Evolutionary conservation across 2,113 vertebrate species (phyloP), one percentile per base, ranked within the genome.

Genomic region (Esox niger): DNA sequence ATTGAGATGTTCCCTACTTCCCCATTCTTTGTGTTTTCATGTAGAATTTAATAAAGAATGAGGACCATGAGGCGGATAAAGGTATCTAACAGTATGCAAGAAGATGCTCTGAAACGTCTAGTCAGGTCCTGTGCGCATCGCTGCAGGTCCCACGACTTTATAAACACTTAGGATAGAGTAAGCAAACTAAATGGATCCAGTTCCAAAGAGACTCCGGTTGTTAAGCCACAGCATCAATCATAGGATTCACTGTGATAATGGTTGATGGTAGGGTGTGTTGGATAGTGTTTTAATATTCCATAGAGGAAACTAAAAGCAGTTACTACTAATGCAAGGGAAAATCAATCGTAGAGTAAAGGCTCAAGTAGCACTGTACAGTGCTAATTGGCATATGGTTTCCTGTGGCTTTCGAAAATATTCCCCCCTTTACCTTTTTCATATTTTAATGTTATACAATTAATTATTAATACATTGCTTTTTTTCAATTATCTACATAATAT

Each of bases 1-100:
- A 86, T 85, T 80, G 82, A 84, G 82, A 84, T 75, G 81, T 86
- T 74, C 57, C 6, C 29, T 31, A 20, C 32, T n/a, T 30, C 62
- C 67, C 13, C 60, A 33, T 69, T 78, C 66, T 69, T 67, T 71
- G 69, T 71, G 71, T 46, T 65, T 52, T 63, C 71, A 59, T 43
- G 64, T 2, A 49, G 77, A 68, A 80, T 87, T 63, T 65, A 74
- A 84, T 88, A 81, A 75, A 23, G 20, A 71, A 55, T 38, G 65
- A 73, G 70, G 66, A 46, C 3, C 20, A 67, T 74, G 33, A 27
- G 69, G 85, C 76, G 74, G 80, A 84, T 88, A 78, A 58, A 71
- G 81, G 79, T 78, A 71, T 79, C 80, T 78, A 82, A 70, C 73
- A 62, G 74, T 61, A 52, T 79, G 77, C 65, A 55, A 66, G 60